phyloP scores from a whole-genome alignment of 2,888 invertebrate genomes.

The Limnephilus marmoratus region DNA sequence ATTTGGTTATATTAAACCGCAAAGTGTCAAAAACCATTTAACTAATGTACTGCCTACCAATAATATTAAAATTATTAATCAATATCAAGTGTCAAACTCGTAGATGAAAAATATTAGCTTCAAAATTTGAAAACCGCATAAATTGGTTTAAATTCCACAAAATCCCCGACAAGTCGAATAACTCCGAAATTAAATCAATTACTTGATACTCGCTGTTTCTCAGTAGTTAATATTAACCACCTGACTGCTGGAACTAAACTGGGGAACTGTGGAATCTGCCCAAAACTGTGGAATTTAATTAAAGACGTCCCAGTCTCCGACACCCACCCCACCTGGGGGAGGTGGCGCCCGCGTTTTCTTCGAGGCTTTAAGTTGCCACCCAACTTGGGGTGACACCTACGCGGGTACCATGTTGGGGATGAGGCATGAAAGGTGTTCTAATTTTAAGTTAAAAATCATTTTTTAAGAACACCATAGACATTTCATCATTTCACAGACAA shows the following conservation, averaged over 20 bases:
- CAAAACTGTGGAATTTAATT: conserved; percentile 56
- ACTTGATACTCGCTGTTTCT: conserved; percentile 39
- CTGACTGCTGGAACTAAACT: conserved; percentile 44
- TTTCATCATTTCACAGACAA: too few relatives aligned
- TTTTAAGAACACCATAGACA: not conserved
- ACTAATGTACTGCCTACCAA: not conserved
- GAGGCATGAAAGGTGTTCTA: not conserved
- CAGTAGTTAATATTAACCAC: conserved; percentile 41
- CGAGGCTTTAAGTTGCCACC: not conserved
- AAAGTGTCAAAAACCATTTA: too few relatives aligned
- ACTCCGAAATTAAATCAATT: conserved; percentile 45
- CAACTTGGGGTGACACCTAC: not conserved
- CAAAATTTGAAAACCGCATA: not conserved
- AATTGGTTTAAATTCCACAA: not conserved
- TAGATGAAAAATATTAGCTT: not conserved
- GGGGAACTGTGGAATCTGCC: conserved; percentile 31
- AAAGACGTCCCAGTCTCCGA: conserved; percentile 18
- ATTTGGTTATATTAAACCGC: too few relatives aligned
- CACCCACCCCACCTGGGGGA: not conserved
- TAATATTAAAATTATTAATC: not conserved
- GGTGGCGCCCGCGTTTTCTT: not conserved
- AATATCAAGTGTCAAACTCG: not conserved
- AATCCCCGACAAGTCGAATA: conserved; percentile 31
- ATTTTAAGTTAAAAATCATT: not conserved
- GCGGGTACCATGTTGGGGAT: not conserved